These are phyloP conservation scores for Aplysina aerophoba DNA, from an alignment of 37 sponge, comb jelly and placozoan species.

Conservation along the genomic window DNA sequence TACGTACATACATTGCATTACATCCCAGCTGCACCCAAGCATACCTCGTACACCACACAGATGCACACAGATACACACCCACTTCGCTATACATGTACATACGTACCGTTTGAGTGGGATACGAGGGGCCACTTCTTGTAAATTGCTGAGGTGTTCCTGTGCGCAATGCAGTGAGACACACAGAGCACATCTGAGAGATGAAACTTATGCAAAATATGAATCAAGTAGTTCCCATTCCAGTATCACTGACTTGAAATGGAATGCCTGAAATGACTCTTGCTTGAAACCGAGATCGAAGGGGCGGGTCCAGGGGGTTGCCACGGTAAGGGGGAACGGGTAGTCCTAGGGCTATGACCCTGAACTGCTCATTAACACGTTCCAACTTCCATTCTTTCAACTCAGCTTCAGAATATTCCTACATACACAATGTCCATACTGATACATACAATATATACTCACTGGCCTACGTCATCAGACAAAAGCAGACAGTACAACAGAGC, in stretches of 20 bases:
- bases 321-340: slow-evolving; percentile 91
- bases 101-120: neutral
- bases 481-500: no score
- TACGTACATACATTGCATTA: no score
- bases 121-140: neutral
- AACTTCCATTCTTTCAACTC: slow-evolving; percentile 57
- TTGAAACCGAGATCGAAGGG: slow-evolving; percentile 92
- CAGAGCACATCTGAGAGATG: neutral
- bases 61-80: neutral
- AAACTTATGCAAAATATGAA: no score
- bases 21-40: no score
- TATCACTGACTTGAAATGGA: slow-evolving; percentile 39
- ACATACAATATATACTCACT: neutral
- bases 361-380: slow-evolving; percentile 67
- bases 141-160: neutral
- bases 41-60: neutral
- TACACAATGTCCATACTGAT: neutral
- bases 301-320: slow-evolving; percentile 95
- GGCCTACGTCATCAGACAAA: no score
- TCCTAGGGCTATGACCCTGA: slow-evolving; percentile 85
- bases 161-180: neutral
- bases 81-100: neutral
- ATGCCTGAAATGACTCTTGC: slow-evolving; percentile 38
- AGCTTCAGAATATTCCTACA: slow-evolving; percentile 62
- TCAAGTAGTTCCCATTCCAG: no score